Evolutionary conservation across 2,797 vertebrate species (phyloP), one percentile per base, ranked within the genome.

Genomic region (Eulemur coronatus): DNA sequence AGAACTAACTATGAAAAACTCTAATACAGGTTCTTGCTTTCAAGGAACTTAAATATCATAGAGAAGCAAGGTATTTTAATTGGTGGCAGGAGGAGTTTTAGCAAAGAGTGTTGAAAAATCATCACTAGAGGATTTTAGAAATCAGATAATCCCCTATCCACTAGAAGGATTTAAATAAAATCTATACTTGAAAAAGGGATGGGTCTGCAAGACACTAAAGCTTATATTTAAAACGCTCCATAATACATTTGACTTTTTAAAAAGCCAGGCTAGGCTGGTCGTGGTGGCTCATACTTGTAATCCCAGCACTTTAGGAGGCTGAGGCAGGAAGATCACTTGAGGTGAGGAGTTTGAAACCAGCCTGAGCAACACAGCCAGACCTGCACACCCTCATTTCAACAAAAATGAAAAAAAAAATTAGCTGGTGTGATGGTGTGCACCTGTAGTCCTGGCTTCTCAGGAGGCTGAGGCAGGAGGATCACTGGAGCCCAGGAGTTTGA

Each of bases 161-260:
- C 52, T 85, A 70, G 4, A 46, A 82, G 30, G 15, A 79, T 76
- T 96, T 91, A 93, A 94, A 91, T 87, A 87, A 95, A 87, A 91
- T 91, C 48, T 94, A 52, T 65, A 63, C 61, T 96, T 84, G 82
- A 70, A 93, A 88, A 63, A 12, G 61, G 61, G 13, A 63, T 63
- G 61, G 61, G 28, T n/a, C 61, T 63, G 33, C 30, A 72, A 87
- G 55, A 87, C 72, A 70, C 55, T 61, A 69, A 89, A 65, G 2
- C 35, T 84, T 94, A 41, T 92, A 67, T 82, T 88, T 96, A 94
- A 92, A 96, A 46, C 35, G 73, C 48, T 91, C 30, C 41, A 61
- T 86, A 82, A 70, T 63, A 81, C 12, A 82, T 69, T 84, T 91
- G 52, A 91, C 52, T 82, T 91, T 28, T 84, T 69, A 20, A 67